Conservation (phyloP, 1,140 invertebrate species). For the Zeugodacus cucurbitae region DNA sequence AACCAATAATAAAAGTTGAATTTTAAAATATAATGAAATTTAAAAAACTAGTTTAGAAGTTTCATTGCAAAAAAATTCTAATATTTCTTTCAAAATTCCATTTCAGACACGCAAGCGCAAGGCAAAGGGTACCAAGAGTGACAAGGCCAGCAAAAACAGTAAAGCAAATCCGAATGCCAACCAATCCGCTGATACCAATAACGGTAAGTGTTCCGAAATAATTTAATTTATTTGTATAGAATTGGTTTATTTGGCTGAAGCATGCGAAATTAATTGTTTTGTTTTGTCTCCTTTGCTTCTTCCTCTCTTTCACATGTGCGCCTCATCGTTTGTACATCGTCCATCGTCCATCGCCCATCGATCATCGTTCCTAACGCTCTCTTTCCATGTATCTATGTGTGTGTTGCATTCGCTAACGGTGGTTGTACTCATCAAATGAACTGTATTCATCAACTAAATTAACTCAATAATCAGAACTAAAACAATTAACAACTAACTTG, state of each 20-base stretch:
- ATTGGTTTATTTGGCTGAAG: not conserved
- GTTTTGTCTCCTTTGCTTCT: constrained; percentile 43
- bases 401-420: not conserved
- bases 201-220: not conserved
- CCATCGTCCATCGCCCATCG: not conserved
- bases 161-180: constrained; percentile 39
- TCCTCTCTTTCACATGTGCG: constrained; percentile 28
- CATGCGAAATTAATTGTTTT: constrained; percentile 45
- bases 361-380: not conserved
- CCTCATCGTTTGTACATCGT: constrained; percentile 4
- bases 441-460: not conserved
- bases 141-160: constrained; percentile 56
- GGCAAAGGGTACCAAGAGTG: constrained; percentile 74
- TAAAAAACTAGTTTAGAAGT: not conserved
- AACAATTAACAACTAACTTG: constrained; percentile 28
- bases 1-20: no score
- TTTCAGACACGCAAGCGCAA: constrained; percentile 89
- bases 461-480: constrained; percentile 25
- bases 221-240: not conserved
- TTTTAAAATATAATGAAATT: no score
- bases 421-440: not conserved
- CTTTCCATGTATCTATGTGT: not conserved
- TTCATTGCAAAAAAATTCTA: not conserved
- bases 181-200: constrained; percentile 38
- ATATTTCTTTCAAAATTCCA: not conserved